phyloP scores from a whole-genome alignment of 2,113 vertebrate genomes.

The Heloderma charlesbogerti region DNA sequence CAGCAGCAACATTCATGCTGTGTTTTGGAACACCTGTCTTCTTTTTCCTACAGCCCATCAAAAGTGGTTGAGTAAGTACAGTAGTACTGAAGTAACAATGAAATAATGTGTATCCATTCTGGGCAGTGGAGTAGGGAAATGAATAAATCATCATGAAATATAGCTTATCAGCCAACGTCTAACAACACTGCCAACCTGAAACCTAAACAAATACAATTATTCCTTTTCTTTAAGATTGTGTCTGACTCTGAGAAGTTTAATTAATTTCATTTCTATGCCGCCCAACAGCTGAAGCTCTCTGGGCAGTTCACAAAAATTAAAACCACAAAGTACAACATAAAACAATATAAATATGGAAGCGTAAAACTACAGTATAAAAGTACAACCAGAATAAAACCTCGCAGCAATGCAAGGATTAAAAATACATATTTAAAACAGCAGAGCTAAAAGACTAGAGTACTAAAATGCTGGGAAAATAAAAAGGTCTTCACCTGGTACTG shows the following conservation, averaged over 20 bases:
- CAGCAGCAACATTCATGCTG: not conserved
- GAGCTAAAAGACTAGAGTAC: too few relatives aligned
- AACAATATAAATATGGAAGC: too few relatives aligned
- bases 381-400: too few relatives aligned
- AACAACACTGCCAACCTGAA: not conserved
- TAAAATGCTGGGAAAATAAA: too few relatives aligned
- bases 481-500: too few relatives aligned
- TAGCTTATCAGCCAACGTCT: not conserved
- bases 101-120: not conserved
- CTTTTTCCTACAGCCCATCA: not conserved
- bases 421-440: too few relatives aligned
- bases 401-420: too few relatives aligned
- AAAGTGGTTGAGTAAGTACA: not conserved
- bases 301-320: too few relatives aligned
- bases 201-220: not conserved
- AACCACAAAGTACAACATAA: too few relatives aligned
- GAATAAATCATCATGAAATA: not conserved
- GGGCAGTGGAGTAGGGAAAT: not conserved
- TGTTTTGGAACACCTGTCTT: not conserved
- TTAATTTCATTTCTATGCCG: too few relatives aligned
- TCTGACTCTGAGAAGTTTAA: not conserved
- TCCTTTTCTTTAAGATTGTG: not conserved
- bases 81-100: not conserved
- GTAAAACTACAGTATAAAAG: too few relatives aligned
- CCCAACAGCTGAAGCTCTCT: too few relatives aligned